Evolutionary conservation across 2,888 invertebrate genomes (phyloP), one percentile per base, ranked within the genome.

Genomic region (Colostygia pectinataria): DNA sequence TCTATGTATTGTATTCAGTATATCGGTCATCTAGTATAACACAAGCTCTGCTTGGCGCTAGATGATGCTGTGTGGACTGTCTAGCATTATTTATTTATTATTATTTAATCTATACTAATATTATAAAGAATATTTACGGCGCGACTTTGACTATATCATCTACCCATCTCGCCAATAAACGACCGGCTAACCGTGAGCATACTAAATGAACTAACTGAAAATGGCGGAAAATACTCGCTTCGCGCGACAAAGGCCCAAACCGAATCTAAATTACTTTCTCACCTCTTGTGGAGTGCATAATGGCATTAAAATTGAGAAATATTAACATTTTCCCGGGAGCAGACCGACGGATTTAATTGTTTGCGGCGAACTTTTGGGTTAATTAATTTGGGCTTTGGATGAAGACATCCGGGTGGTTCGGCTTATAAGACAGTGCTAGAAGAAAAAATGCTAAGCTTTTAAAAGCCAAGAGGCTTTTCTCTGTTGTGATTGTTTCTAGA

Each of bases 201-300:
- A n/a, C n/a, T n/a, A n/a, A n/a, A n/a, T n/a, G n/a, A n/a, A n/a
- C n/a, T n/a, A n/a, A n/a, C n/a, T n/a, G n/a, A n/a, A n/a, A n/a
- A n/a, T n/a, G n/a, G n/a, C n/a, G n/a, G n/a, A n/a, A n/a, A n/a
- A n/a, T n/a, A n/a, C n/a, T n/a, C n/a, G n/a, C n/a, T n/a, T n/a
- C n/a, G n/a, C 23, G 25, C 36, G 20, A 23, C 4, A 5, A 2
- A 71, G 61, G 71, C 74, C 76, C 68, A 78, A 78, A 84, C 81
- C 82, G 80, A 87, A 87, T 85, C 81, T 80, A 77, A 87, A 87
- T 87, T 80, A 86, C 80, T 80, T 80, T 80, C 75, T 70, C 83
- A 84, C 83, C 86, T 84, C 79, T 81, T 73, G 70, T 72, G 72
- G 75, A 86, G 83, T 88, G 86, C 86, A 86, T 86, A 82, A 85